Evolutionary conservation across 2,113 vertebrate genomes (phyloP).

Genomic region (human): DNA sequence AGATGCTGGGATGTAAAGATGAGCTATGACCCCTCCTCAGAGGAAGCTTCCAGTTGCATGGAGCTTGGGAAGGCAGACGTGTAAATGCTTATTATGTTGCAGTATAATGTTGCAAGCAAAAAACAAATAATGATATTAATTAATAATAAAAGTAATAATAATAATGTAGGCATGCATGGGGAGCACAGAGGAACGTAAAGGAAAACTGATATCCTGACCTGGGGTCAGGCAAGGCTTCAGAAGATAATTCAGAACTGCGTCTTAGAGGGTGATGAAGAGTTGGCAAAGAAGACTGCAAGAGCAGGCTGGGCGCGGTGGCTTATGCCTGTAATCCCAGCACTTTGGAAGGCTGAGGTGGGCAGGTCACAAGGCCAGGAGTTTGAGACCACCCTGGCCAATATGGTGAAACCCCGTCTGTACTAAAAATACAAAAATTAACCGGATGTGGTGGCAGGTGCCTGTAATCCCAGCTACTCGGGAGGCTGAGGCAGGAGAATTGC

Average conservation of each 20-base stretch:
- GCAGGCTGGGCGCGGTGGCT: rapidly evolving
- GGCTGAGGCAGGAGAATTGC: too few species aligned
- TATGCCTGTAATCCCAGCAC: too few species aligned
- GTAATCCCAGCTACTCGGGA: too few species aligned
- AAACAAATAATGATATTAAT: not conserved
- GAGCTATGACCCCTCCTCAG: not conserved
- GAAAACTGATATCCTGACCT: not conserved
- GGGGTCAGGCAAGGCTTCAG: not conserved
- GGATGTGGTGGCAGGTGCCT: too few species aligned
- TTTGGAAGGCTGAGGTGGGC: too few species aligned
- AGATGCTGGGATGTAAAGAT: not conserved
- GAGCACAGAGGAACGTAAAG: not conserved
- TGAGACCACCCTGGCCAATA: too few species aligned
- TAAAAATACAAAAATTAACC: too few species aligned
- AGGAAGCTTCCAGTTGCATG: not conserved
- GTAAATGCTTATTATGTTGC: not conserved
- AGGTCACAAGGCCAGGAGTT: too few species aligned
- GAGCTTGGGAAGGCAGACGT: not conserved
- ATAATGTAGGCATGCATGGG: not conserved
- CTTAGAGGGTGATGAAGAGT: not conserved
- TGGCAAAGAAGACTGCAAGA: not conserved
- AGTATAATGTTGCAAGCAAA: not conserved
- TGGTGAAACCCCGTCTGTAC: too few species aligned
- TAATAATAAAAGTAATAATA: too few species aligned
- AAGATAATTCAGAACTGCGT: not conserved